These are phyloP conservation scores for Charina bottae DNA, from an alignment of 2,113 vertebrate genomes.

Conservation along the genomic window DNA sequence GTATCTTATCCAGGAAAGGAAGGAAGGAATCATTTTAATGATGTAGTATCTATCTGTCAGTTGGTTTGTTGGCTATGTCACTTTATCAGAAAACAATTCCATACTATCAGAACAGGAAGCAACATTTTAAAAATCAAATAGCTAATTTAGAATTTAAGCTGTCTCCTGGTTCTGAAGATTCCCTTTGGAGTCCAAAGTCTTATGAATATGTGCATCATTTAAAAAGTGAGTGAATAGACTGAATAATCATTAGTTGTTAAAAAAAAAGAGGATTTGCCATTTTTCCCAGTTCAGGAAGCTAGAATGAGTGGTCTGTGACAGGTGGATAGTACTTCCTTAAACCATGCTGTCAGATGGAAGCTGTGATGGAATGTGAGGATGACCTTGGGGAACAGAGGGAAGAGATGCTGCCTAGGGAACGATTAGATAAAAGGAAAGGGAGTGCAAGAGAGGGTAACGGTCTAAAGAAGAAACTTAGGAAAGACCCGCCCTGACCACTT, in stretches of 20 bases:
- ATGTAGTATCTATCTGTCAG: constrained; percentile 14
- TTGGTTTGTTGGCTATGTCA: background rate
- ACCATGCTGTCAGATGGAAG: background rate
- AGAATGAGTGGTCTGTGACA: background rate
- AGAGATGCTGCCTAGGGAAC: no score
- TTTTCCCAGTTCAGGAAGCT: background rate
- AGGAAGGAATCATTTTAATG: constrained; percentile 7
- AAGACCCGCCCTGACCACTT: no score
- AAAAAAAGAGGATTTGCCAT: background rate
- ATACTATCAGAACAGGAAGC: constrained; percentile 9
- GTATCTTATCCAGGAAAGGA: background rate
- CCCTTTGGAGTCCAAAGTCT: background rate
- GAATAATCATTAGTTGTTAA: background rate
- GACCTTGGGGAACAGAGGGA: no score
- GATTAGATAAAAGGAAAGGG: no score
- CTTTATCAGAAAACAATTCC: accelerated
- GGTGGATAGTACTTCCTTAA: background rate
- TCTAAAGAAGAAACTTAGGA: no score
- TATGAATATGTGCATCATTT: background rate
- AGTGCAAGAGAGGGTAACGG: no score
- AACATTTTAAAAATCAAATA: constrained; percentile 13
- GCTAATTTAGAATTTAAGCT: background rate
- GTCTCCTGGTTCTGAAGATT: background rate
- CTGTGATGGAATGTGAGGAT: no score
- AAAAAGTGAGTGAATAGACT: background rate